Conservation (phyloP, 2,888 invertebrate species). For the Philopedon plagiatum region DNA sequence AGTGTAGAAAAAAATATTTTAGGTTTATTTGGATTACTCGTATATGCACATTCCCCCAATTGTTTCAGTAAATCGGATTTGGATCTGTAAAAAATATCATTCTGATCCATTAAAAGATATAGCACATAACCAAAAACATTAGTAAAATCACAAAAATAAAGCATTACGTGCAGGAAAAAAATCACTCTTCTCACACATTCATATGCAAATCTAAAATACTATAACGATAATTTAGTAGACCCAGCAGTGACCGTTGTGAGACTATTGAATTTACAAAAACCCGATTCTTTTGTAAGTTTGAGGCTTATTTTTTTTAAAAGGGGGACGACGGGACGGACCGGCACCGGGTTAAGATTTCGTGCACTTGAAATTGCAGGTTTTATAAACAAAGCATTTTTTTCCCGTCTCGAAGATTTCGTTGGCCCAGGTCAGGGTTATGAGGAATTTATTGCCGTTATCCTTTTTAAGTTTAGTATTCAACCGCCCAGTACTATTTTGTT, state of each 20-base stretch:
- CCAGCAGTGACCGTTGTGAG: constrained; percentile 2
- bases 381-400: constrained; percentile 20
- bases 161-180: background rate
- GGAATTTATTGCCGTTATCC: background rate
- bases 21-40: too few relatives aligned
- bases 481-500: too few relatives aligned
- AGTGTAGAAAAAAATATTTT: too few relatives aligned
- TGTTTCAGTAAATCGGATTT: too few relatives aligned
- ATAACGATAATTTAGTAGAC: constrained; percentile 11
- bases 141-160: background rate
- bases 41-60: too few relatives aligned
- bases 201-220: constrained; percentile 10
- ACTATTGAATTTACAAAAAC: constrained; percentile 18
- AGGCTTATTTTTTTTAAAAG: constrained; percentile 6
- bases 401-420: constrained; percentile 6
- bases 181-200: background rate
- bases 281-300: background rate
- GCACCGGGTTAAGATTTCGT: background rate
- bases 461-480: too few relatives aligned
- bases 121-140: background rate
- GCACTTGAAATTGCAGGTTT: constrained; percentile 21
- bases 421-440: constrained; percentile 5
- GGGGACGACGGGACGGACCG: background rate
- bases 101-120: too few relatives aligned
- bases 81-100: too few relatives aligned